A percentile compares a stretch with the other conserved stretches of the same genome.
These are phyloP conservation scores for Sebastolobus altivelis DNA, from an alignment of 2,797 vertebrate species.

Conservation along the genomic window DNA sequence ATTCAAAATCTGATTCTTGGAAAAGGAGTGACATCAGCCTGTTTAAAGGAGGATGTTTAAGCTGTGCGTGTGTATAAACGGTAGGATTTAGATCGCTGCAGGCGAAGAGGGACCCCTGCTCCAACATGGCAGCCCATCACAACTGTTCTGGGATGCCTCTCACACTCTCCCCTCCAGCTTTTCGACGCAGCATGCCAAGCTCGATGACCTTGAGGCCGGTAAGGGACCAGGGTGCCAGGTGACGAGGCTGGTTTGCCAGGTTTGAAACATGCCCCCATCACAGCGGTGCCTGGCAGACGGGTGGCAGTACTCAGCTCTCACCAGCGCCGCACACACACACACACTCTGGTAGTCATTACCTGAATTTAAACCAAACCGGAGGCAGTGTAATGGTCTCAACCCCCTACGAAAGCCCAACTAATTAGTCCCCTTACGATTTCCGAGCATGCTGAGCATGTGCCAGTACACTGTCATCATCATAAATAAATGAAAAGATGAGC, in stretches of 20 bases:
- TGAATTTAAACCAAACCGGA: constrained; percentile 65
- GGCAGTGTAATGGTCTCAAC: constrained; percentile 40
- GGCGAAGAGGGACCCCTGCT: constrained; percentile 61
- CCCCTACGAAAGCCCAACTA: constrained; percentile 64
- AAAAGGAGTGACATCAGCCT: constrained; percentile 31
- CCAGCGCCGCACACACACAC: constrained; percentile 35
- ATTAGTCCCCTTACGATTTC: constrained; percentile 80
- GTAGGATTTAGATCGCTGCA: constrained; percentile 57
- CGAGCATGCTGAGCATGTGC: constrained; percentile 66
- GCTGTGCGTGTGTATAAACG: constrained; percentile 12
- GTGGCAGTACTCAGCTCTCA: constrained; percentile 42
- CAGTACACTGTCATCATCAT: constrained; percentile 76
- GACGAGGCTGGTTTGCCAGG: constrained; percentile 70
- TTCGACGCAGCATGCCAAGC: constrained; percentile 51
- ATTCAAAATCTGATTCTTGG: constrained; percentile 23
- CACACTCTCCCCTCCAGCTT: constrained; percentile 64
- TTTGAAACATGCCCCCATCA: constrained; percentile 70
- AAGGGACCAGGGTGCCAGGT: constrained; percentile 72
- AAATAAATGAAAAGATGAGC: constrained; percentile 82
- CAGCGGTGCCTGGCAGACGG: constrained; percentile 57
- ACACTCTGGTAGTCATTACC: constrained; percentile 50
- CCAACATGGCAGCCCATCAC: constrained; percentile 51
- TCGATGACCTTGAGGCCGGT: constrained; percentile 69
- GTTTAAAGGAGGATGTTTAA: constrained; percentile 24
- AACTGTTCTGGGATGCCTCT: constrained; percentile 68